Percentiles rank a stretch among this genome's conserved stretches.
phyloP scores from a whole-genome alignment of 64 coral and sea anemone genomes.

The Trachythela sp. region DNA sequence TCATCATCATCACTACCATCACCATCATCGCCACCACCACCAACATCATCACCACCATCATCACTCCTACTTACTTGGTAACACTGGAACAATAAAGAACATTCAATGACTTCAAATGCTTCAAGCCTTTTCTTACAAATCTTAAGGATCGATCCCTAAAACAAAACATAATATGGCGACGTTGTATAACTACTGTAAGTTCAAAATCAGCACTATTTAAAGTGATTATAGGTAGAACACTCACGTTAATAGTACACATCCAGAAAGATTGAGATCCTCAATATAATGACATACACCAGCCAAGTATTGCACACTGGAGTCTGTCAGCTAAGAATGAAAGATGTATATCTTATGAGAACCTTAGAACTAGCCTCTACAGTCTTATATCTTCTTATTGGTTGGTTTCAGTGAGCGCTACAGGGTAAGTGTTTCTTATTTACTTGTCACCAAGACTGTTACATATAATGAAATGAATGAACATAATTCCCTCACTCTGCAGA shows the following conservation, averaged over 20 bases:
- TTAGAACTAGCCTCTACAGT: too few relatives aligned
- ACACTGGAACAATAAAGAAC: conserved; percentile 76
- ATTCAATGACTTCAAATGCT: conserved; percentile 63
- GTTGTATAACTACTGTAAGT: too few relatives aligned
- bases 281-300: conserved; percentile 93
- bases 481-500: too few relatives aligned
- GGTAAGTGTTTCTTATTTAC: too few relatives aligned
- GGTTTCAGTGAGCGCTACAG: too few relatives aligned
- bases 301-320: conserved; percentile 91
- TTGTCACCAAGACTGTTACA: too few relatives aligned
- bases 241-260: conserved; percentile 75
- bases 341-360: not conserved
- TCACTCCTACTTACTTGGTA: conserved; percentile 59
- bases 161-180: not conserved
- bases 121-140: conserved; percentile 81
- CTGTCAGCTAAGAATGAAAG: conserved; percentile 57
- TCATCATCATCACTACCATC: too few relatives aligned
- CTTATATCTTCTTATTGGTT: too few relatives aligned
- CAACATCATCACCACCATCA: not conserved
- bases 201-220: conserved; percentile 21
- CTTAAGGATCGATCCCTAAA: conserved; percentile 44
- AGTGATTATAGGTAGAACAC: conserved; percentile 1
- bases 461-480: too few relatives aligned
- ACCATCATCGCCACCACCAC: too few relatives aligned
- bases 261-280: conserved; percentile 70